Conservation (phyloP, 2,888 invertebrate genomes). For the Cheilosia soror region DNA sequence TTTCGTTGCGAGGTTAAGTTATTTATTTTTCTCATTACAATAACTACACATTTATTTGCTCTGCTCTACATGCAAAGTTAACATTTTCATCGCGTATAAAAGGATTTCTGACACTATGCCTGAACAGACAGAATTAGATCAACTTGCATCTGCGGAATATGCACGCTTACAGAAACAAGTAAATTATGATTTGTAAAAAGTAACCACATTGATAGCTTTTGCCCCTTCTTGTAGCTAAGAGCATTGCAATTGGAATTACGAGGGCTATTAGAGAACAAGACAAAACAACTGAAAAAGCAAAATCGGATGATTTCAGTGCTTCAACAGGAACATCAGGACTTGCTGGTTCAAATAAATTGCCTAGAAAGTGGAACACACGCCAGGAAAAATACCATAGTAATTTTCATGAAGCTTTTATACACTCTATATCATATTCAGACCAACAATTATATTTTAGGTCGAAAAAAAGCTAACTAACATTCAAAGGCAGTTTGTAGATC, state of each 20-base stretch:
- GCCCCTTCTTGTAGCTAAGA: slow-evolving; percentile 77
- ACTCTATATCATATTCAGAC: background rate
- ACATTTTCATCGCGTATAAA: background rate
- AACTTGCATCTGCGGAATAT: slow-evolving; percentile 90
- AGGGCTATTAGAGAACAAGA: slow-evolving; percentile 81
- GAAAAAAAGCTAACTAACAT: slow-evolving; percentile 78
- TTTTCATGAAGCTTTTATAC: background rate
- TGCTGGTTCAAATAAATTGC: slow-evolving; percentile 80
- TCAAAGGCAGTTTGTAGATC: slow-evolving; percentile 79
- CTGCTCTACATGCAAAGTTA: too few relatives aligned
- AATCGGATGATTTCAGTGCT: slow-evolving; percentile 81
- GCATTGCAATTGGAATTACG: slow-evolving; percentile 80
- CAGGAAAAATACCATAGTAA: slow-evolving; percentile 79
- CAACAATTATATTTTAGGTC: slow-evolving; percentile 75
- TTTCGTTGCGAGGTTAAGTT: slow-evolving; percentile 12
- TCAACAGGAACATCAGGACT: slow-evolving; percentile 81
- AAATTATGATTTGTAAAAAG: slow-evolving; percentile 35
- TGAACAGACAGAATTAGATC: slow-evolving; percentile 90
- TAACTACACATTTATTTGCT: background rate
- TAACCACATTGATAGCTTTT: background rate
- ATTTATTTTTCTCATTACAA: background rate
- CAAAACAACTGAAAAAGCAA: slow-evolving; percentile 81
- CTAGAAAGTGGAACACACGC: slow-evolving; percentile 82
- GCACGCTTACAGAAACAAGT: slow-evolving; percentile 91
- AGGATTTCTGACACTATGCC: slow-evolving; percentile 77